Evolutionary conservation across 2,797 vertebrate genomes (phyloP).

Genomic region (Anabas testudineus): DNA sequence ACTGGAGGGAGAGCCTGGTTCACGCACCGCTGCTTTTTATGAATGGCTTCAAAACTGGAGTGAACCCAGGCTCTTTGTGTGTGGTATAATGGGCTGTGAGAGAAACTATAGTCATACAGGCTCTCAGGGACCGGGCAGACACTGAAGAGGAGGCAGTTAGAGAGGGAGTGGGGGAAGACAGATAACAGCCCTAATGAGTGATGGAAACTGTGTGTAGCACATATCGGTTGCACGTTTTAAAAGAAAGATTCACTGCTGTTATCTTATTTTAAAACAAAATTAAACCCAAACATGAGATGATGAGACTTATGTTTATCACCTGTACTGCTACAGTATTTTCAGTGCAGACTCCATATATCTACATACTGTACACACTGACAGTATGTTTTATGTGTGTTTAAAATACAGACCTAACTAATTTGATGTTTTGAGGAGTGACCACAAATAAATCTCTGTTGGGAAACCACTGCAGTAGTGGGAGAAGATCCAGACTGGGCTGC

Average conservation of each 20-base stretch:
- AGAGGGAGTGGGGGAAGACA: conserved; percentile 24
- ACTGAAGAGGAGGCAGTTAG: conserved; percentile 54
- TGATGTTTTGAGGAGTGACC: not conserved
- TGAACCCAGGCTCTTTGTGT: conserved; percentile 77
- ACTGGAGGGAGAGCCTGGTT: conserved; percentile 69
- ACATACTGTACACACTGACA: too few species aligned
- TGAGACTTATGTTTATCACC: too few species aligned
- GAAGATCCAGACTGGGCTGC: conserved; percentile 12
- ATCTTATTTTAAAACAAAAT: too few species aligned
- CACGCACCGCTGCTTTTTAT: conserved; percentile 69
- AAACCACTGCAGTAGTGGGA: not conserved
- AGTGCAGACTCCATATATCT: too few species aligned
- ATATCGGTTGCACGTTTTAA: not conserved
- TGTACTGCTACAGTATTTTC: too few species aligned
- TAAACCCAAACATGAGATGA: too few species aligned
- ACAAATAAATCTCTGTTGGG: not conserved
- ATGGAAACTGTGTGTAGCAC: conserved; percentile 7
- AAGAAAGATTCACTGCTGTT: too few species aligned
- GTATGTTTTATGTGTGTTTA: too few species aligned
- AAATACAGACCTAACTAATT: too few species aligned
- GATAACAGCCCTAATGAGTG: conserved; percentile 29
- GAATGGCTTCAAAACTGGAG: conserved; percentile 77
- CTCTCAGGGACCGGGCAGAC: conserved; percentile 52
- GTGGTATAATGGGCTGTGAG: conserved; percentile 78
- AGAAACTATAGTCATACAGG: conserved; percentile 68